Percentiles rank a stretch among this genome's conserved stretches.
Conservation (phyloP, 2,797 vertebrate species). For the Pseudochaenichthys georgianus region DNA sequence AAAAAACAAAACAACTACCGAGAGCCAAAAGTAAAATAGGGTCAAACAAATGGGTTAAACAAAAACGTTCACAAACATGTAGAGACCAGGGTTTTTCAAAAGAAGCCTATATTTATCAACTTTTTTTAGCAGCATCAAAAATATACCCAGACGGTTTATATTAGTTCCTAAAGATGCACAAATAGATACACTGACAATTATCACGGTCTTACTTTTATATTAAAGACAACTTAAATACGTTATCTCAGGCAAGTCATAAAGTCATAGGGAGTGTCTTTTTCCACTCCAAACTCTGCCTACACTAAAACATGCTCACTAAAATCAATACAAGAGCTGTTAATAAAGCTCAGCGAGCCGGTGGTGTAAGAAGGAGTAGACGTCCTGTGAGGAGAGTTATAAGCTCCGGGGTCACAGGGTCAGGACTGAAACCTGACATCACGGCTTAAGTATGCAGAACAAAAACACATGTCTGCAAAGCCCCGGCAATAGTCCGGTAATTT, state of each 20-base stretch:
- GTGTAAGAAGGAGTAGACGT: conserved; percentile 35
- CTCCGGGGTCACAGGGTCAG: conserved; percentile 68
- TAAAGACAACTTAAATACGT: background rate
- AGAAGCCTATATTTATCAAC: background rate
- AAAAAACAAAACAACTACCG: conserved; percentile 37
- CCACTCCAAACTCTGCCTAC: background rate
- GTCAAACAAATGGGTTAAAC: conserved; percentile 12
- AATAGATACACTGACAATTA: background rate
- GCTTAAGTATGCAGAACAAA: conserved; percentile 64
- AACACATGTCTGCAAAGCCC: conserved; percentile 61
- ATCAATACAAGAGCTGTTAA: conserved; percentile 15
- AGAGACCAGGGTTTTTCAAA: background rate
- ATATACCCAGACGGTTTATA: background rate
- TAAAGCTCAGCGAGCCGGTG: conserved; percentile 22
- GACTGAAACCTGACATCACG: conserved; percentile 75
- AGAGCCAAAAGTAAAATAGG: conserved; percentile 25
- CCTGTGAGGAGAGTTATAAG: conserved; percentile 61
- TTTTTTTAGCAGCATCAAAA: background rate
- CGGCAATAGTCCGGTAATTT: conserved; percentile 63
- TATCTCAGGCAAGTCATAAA: background rate
- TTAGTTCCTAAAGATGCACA: background rate
- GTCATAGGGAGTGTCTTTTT: background rate
- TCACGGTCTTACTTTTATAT: background rate
- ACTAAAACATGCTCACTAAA: background rate
- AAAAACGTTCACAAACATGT: conserved; percentile 5